Base-by-base conservation (phyloP, 2,888 invertebrate genomes). In the Girardia tigrina region DNA sequence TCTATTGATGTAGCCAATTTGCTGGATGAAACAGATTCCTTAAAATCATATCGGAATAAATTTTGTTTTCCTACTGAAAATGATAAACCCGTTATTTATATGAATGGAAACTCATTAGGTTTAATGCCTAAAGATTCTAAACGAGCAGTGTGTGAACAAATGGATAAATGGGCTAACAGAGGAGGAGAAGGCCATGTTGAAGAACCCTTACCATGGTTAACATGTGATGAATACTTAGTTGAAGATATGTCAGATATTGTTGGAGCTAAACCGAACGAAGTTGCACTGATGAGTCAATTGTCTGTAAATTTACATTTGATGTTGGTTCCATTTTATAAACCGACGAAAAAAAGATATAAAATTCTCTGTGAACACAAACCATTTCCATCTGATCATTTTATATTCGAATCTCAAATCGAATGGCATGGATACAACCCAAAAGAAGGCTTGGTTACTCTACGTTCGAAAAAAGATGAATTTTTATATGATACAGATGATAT, bases 331-430 rank as follows among this genome's bases (percentile, higher is more conserved):
- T 88, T 88, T 80, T 88, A 88, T 80, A 81, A 83, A 75, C 88
- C 88, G 26, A 86, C 85, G 0, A 78, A 80, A 70, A 79, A 79
- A 20, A 80, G 87, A 73, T 83, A 85, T 79, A 88, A 88, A 79
- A 86, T 88, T 70, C 79, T 88, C 16, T 81, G 87, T 28, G 87
- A 88, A 79, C 82, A 82, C 0, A 84, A 85, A 76, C 86, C 87
- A 0, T 88, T 88, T 80, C 87, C 87, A 0, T 87, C 87, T 0
- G 88, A 87, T 81, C 84, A 86, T 86, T 88, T 87, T 80, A 86
- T 86, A 0, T 82, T 87, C 75, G 85, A 85, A 79, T 87, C 87
- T 26, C 87, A 88, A 79, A 82, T 87, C 23, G 78, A 81, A 42
- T 80, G 85, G 12, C 84, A 85, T 78, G 87, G 86, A 0, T 84